Base-by-base conservation (phyloP, 1,140 invertebrate species). In the Ceratina calcarata region DNA sequence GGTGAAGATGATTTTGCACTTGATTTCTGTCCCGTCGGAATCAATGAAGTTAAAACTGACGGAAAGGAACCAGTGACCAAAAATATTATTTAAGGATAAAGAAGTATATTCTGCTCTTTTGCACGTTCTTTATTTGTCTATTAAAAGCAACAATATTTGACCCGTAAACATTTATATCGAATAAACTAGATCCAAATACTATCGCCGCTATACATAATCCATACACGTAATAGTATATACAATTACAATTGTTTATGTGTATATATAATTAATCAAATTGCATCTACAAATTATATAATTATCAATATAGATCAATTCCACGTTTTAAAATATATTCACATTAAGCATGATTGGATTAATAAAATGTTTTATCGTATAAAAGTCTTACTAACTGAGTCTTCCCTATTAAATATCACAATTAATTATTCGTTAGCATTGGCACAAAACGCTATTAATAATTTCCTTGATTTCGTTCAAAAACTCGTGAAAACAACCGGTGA, bases 1-100 rank as follows among this genome's bases (percentile, higher is more conserved):
- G 13, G 86, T 95, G 3, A 91, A 94, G 22, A 92, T 94, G 82
- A 92, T 94, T 13, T 86, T 95, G 18, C 93, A 94, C 57, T 82
- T 95, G 90, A 94, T 95, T 15, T 93, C 94, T 0, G 93, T 94
- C 27, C 95, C 95, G 1, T 93, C 94, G 8, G 88, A 94, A 79
- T 92, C 92, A 15, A 82, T 95, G 24, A 85, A 91, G 45, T 78
- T 95, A 24, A 88, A 75, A 64, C 24, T 91, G 13, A 85, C 49
- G 10, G 60, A 32, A 12, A 87, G 89, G 76, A 45, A 73, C 4
- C 49, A 75, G n/a, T 70, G 24, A 18, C 0, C 20, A 45, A 67
- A 15, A 58, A 8, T n/a, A n/a, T 20, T n/a, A 24, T 13, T 7
- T 1, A 53, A 24, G 16, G 24, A 3, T 10, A 58, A 32, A 32